Evolutionary conservation across 1,140 invertebrate genomes (phyloP).

Genomic region (Cyrtorhinus lividipennis): DNA sequence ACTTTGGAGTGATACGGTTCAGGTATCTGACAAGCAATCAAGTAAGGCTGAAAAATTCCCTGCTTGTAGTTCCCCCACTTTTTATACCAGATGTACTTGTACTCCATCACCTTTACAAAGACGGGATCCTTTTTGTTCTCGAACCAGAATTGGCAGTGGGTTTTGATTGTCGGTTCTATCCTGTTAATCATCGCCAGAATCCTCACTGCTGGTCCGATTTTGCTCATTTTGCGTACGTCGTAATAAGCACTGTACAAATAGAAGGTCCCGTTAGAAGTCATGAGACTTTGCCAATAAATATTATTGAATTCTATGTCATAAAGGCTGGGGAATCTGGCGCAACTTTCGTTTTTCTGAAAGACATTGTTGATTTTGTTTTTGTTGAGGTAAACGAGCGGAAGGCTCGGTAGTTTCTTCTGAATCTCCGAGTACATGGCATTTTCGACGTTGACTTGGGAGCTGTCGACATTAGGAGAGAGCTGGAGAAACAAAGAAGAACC

Average conservation of each 20-base stretch:
- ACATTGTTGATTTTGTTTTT: slow-evolving; percentile 55
- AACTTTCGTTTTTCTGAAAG: slow-evolving; percentile 56
- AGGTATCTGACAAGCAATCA: slow-evolving; percentile 75
- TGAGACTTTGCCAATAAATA: slow-evolving; percentile 74
- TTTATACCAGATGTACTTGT: slow-evolving; percentile 87
- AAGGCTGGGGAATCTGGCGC: slow-evolving; percentile 65
- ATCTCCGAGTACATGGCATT: slow-evolving; percentile 61
- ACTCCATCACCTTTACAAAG: slow-evolving; percentile 66
- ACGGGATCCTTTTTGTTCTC: slow-evolving; percentile 63
- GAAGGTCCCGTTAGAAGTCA: slow-evolving; percentile 67
- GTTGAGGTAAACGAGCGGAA: slow-evolving; percentile 72
- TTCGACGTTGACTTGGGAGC: slow-evolving; percentile 49
- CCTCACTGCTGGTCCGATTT: slow-evolving; percentile 62
- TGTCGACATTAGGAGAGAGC: slow-evolving; percentile 45
- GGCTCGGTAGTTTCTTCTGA: slow-evolving; percentile 54
- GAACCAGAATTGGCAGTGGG: slow-evolving; percentile 83
- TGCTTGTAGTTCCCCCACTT: slow-evolving; percentile 92
- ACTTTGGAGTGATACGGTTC: slow-evolving; percentile 52
- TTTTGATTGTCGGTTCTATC: slow-evolving; percentile 65
- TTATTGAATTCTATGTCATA: slow-evolving; percentile 85
- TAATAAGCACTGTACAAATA: slow-evolving; percentile 76
- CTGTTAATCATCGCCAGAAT: slow-evolving; percentile 83
- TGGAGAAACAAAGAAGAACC: slow-evolving; percentile 21
- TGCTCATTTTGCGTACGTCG: slow-evolving; percentile 59
- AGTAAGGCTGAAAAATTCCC: slow-evolving; percentile 78